phyloP scores from a whole-genome alignment of 1,140 invertebrate genomes.

The Stegodyphus mimosarum region DNA sequence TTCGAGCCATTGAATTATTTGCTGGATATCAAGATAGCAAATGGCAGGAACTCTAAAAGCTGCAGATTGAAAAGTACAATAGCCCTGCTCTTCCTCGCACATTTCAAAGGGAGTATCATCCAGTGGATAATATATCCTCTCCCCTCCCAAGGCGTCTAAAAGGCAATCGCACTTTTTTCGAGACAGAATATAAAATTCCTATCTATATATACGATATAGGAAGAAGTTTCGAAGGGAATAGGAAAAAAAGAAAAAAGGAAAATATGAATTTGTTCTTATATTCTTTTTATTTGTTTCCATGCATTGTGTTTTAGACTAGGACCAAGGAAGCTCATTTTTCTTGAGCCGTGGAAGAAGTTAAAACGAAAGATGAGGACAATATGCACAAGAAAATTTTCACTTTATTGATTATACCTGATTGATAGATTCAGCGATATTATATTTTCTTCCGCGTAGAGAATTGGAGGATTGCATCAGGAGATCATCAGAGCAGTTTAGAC shows the following conservation, averaged over 20 bases:
- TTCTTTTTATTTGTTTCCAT: neutral
- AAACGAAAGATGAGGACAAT: no score
- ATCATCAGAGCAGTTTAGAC: no score
- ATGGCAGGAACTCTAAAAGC: constrained; percentile 37
- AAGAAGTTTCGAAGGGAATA: neutral
- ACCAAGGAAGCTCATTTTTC: no score
- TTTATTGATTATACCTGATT: no score
- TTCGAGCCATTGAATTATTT: constrained; percentile 29
- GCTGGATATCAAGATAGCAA: constrained; percentile 40
- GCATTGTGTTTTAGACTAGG: neutral
- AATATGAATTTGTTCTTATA: neutral
- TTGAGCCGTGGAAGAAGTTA: no score
- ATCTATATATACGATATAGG: constrained; percentile 22
- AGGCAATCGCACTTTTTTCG: neutral
- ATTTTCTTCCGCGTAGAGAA: no score
- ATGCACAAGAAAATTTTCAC: no score
- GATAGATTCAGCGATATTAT: no score
- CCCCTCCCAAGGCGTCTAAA: neutral
- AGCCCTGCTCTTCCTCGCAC: constrained; percentile 14
- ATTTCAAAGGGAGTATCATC: constrained; percentile 34
- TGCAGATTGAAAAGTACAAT: constrained; percentile 48
- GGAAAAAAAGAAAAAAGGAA: no score
- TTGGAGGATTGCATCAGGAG: no score
- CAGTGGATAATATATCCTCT: constrained; percentile 30
- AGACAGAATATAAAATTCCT: constrained; percentile 28